These are phyloP conservation scores for Hesperia comma DNA, from an alignment of 2,888 invertebrate genomes.

Conservation along the genomic window DNA sequence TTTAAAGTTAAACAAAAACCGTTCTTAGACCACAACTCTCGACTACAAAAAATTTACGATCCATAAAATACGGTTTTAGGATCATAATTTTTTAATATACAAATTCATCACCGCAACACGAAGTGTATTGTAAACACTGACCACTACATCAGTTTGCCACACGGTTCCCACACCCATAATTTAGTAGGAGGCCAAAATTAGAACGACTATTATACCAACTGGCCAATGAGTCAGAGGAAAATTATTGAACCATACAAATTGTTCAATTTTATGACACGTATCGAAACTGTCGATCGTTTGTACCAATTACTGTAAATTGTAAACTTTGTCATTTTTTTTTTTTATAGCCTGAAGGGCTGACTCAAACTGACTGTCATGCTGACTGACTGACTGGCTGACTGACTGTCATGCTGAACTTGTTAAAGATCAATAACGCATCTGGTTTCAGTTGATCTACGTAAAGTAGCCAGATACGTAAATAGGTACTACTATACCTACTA, in stretches of 20 bases:
- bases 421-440: too few relatives aligned
- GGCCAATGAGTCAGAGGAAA: slow-evolving; percentile 53
- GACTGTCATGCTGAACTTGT: too few relatives aligned
- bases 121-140: slow-evolving; percentile 42
- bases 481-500: too few relatives aligned
- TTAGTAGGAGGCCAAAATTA: slow-evolving; percentile 54
- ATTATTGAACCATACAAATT: slow-evolving; percentile 61
- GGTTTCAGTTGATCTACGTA: too few relatives aligned
- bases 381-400: too few relatives aligned
- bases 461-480: too few relatives aligned
- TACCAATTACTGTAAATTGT: slow-evolving; percentile 12
- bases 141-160: slow-evolving; percentile 39
- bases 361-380: too few relatives aligned
- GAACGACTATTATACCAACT: slow-evolving; percentile 65
- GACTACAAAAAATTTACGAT: slow-evolving; percentile 29
- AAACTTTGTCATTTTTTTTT: too few relatives aligned
- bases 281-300: slow-evolving; percentile 37
- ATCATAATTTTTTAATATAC: slow-evolving; percentile 38
- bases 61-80: slow-evolving; percentile 31
- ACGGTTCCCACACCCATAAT: slow-evolving; percentile 36
- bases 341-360: too few relatives aligned
- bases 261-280: slow-evolving; percentile 52
- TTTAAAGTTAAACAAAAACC: slow-evolving; percentile 16
- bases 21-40: slow-evolving; percentile 28
- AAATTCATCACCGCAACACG: slow-evolving; percentile 43